Conservation (phyloP, 2,797 vertebrate species). For the Sebastiscus tertius region DNA sequence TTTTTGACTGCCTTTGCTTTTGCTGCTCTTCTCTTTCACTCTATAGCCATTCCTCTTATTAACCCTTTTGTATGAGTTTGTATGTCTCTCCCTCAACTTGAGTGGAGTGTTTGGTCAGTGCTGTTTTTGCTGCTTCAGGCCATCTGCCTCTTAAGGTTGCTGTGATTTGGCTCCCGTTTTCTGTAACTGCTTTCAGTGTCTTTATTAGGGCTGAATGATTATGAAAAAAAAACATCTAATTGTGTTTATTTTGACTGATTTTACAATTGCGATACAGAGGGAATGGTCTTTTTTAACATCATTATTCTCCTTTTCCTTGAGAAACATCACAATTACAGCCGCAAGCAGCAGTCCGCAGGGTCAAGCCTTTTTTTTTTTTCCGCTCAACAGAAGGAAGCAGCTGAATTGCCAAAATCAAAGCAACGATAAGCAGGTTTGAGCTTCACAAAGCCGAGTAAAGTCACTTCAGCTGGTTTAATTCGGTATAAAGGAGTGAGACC, state of each 20-base stretch:
- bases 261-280: background rate
- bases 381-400: background rate
- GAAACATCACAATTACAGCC: background rate
- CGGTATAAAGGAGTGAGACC: background rate
- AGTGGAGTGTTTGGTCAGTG: conserved; percentile 17
- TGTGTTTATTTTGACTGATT: background rate
- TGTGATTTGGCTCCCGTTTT: conserved; percentile 23
- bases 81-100: conserved; percentile 10
- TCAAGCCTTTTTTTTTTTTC: too few species aligned
- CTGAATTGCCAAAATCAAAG: background rate
- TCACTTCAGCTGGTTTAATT: background rate
- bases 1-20: conserved; percentile 19
- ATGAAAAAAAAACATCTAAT: background rate
- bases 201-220: conserved; percentile 4
- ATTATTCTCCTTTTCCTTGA: background rate
- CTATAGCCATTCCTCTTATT: conserved; percentile 9
- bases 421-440: background rate
- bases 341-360: too few species aligned
- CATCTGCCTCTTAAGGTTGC: conserved; percentile 6
- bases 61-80: background rate
- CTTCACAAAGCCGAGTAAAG: background rate
- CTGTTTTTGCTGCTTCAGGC: conserved; percentile 9
- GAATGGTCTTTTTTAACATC: background rate
- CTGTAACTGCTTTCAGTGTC: conserved; percentile 11
- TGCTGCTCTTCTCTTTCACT: conserved; percentile 1